These are phyloP conservation scores for Heteronetta atricapilla DNA, from an alignment of 2,113 vertebrate genomes.

Conservation along the genomic window DNA sequence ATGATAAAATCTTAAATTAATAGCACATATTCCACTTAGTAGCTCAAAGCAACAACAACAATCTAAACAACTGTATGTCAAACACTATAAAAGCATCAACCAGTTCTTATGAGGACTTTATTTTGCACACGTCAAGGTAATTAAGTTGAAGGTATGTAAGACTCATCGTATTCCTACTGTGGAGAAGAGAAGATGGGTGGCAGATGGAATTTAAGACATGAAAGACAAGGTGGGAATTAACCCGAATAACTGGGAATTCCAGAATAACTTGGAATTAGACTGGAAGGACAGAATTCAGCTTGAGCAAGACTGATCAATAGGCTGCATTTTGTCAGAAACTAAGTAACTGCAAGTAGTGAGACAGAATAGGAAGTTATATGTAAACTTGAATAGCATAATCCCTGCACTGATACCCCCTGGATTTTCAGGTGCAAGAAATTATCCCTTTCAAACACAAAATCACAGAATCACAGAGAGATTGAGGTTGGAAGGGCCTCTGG, in stretches of 20 bases:
- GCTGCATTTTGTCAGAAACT: background rate
- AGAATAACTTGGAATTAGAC: background rate
- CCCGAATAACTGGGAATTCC: no score
- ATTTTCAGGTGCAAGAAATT: background rate
- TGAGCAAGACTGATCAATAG: background rate
- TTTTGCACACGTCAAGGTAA: background rate
- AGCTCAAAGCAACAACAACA: background rate
- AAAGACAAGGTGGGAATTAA: background rate
- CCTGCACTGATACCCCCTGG: background rate
- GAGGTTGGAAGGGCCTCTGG: background rate
- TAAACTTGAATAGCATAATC: background rate
- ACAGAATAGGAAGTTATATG: background rate
- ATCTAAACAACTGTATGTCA: background rate
- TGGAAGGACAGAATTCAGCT: background rate
- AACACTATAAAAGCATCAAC: background rate
- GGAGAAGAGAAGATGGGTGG: background rate
- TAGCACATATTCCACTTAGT: background rate
- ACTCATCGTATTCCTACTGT: background rate
- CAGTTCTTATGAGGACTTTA: background rate
- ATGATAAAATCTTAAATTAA: background rate
- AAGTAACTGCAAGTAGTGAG: background rate
- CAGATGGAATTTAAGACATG: background rate
- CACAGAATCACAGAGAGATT: background rate
- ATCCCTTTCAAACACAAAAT: background rate
- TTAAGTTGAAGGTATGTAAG: background rate